A percentile compares a stretch with the other conserved stretches of the same genome.
phyloP scores from a whole-genome alignment of 2,888 invertebrate species.

The Pheosia tremula region DNA sequence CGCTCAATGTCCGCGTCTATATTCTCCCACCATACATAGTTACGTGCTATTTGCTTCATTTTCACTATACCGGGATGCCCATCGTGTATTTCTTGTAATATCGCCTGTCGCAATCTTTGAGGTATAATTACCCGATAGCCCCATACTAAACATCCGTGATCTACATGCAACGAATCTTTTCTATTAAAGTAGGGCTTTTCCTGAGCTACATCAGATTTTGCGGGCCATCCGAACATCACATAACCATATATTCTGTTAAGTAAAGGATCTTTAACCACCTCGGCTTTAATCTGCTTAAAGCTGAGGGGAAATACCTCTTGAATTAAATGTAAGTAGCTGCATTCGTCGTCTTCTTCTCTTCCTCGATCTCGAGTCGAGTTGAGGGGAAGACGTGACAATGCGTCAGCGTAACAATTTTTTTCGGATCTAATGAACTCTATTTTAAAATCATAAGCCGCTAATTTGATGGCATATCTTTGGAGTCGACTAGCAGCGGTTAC shows the following conservation, averaged over 20 bases:
- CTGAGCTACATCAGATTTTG: neutral
- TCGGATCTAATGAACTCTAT: constrained; percentile 6
- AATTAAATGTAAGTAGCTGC: constrained; percentile 2
- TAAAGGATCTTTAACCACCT: constrained; percentile 11
- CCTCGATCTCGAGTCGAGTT: neutral
- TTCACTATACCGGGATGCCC: constrained; percentile 29
- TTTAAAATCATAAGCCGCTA: constrained; percentile 7
- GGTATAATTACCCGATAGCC: constrained; percentile 28
- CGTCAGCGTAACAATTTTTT: constrained; percentile 7
- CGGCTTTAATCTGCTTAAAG: constrained; percentile 11
- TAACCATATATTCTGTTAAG: constrained; percentile 1
- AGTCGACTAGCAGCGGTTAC: constrained; percentile 6
- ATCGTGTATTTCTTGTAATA: constrained; percentile 27
- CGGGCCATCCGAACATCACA: neutral
- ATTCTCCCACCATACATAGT: constrained; percentile 32
- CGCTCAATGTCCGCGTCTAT: constrained; percentile 22
- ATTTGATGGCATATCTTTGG: constrained; percentile 4
- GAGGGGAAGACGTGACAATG: constrained; percentile 4
- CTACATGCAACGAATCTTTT: constrained; percentile 2
- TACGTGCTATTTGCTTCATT: constrained; percentile 33
- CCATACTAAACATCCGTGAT: constrained; percentile 26
- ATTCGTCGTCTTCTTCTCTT: neutral
- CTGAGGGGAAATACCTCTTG: constrained; percentile 10
- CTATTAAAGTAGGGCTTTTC: neutral
- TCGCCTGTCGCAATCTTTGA: constrained; percentile 8